Percentiles rank a stretch among this genome's conserved stretches.
Evolutionary conservation across 2,888 invertebrate species (phyloP).

Genomic region (Apoda limacodes): DNA sequence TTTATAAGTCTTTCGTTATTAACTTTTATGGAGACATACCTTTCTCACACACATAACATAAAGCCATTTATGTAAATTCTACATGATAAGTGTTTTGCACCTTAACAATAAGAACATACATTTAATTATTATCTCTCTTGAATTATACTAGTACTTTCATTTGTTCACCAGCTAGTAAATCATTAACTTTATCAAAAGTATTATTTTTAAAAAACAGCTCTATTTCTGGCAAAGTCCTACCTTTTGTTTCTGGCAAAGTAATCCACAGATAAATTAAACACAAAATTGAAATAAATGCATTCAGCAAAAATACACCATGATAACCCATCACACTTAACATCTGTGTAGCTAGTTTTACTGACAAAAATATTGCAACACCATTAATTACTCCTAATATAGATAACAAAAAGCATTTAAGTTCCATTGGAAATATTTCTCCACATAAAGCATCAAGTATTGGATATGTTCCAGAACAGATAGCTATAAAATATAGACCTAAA

Average conservation of each 20-base stretch:
- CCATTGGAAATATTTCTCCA: constrained; percentile 22
- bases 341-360: constrained; percentile 16
- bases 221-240: constrained; percentile 24
- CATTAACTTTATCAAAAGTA: constrained; percentile 5
- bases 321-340: constrained; percentile 20
- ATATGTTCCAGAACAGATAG: constrained; percentile 18
- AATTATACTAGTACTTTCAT: too few relatives aligned
- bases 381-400: constrained; percentile 16
- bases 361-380: constrained; percentile 17
- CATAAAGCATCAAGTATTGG: constrained; percentile 21
- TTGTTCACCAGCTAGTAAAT: background rate
- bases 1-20: too few relatives aligned
- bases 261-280: constrained; percentile 21
- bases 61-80: too few relatives aligned
- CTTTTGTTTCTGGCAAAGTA: constrained; percentile 24
- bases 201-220: constrained; percentile 21
- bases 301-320: constrained; percentile 21
- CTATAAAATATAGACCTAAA: constrained; percentile 18
- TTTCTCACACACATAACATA: too few relatives aligned
- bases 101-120: too few relatives aligned
- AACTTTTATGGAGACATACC: too few relatives aligned
- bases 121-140: too few relatives aligned
- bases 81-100: too few relatives aligned
- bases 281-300: constrained; percentile 14
- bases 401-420: constrained; percentile 20